Evolutionary conservation across 2,113 vertebrate genomes (phyloP).

Genomic region (Chaetops frenatus): DNA sequence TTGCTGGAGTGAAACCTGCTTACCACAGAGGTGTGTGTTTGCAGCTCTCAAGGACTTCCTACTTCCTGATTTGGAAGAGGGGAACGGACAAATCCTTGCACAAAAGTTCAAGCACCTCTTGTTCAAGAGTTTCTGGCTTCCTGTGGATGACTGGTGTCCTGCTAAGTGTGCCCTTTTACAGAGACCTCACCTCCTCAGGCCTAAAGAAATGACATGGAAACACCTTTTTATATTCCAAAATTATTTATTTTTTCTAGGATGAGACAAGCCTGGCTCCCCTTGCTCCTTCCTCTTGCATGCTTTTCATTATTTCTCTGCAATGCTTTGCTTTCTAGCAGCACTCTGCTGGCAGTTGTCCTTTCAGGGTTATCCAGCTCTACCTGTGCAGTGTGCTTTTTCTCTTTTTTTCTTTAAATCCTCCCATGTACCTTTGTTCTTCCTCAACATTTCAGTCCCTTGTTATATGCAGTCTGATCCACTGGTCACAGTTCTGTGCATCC

Average conservation of each 20-base stretch:
- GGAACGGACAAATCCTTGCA: background rate
- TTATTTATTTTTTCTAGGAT: background rate
- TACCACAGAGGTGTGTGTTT: background rate
- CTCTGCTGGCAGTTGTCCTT: background rate
- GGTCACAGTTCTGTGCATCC: background rate
- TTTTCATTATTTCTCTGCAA: background rate
- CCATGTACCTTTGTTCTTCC: background rate
- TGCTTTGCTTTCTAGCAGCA: background rate
- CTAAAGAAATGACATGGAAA: background rate
- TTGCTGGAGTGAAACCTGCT: background rate
- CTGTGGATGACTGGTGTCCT: background rate
- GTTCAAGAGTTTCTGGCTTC: background rate
- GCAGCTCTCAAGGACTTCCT: background rate
- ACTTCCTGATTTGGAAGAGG: background rate
- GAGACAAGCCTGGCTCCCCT: background rate
- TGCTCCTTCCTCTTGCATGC: background rate
- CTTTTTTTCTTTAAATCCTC: constrained; percentile 15
- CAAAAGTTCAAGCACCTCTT: background rate
- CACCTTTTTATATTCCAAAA: background rate
- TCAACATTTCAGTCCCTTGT: background rate
- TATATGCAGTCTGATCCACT: background rate
- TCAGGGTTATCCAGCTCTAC: background rate
- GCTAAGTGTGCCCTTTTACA: background rate
- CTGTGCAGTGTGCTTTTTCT: background rate
- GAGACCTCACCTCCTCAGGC: background rate